These are phyloP conservation scores for Calameuta filiformis DNA, from an alignment of 2,888 invertebrate genomes.

Conservation along the genomic window DNA sequence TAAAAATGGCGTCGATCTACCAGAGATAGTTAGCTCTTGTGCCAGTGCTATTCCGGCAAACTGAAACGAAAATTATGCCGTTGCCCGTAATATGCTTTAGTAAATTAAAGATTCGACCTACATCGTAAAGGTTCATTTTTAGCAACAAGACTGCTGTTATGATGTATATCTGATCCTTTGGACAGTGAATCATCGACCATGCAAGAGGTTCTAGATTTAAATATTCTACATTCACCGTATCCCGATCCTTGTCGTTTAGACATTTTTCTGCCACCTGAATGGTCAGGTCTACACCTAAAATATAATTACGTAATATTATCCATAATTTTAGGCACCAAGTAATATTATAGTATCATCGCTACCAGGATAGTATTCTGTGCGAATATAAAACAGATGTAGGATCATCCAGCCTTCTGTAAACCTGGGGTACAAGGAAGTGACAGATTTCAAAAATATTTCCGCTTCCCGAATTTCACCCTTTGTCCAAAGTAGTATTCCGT, in stretches of 20 bases:
- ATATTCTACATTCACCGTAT: slow-evolving; percentile 15
- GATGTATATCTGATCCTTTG: slow-evolving; percentile 35
- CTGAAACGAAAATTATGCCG: slow-evolving; percentile 26
- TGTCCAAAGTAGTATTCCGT: slow-evolving; percentile 40
- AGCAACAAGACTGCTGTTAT: slow-evolving; percentile 38
- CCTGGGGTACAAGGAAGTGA: slow-evolving; percentile 44
- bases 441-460: slow-evolving; percentile 43
- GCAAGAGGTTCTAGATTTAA: slow-evolving; percentile 40
- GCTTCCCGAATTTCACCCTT: slow-evolving; percentile 39
- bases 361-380: slow-evolving; percentile 50
- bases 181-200: slow-evolving; percentile 45
- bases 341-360: background rate
- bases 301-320: background rate
- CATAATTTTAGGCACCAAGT: background rate
- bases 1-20: slow-evolving; percentile 36
- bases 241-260: slow-evolving; percentile 31
- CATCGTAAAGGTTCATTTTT: slow-evolving; percentile 46
- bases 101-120: slow-evolving; percentile 22
- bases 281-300: slow-evolving; percentile 45
- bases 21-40: slow-evolving; percentile 38
- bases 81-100: background rate
- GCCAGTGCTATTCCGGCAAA: slow-evolving; percentile 47
- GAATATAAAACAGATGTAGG: slow-evolving; percentile 47
- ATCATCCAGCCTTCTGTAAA: slow-evolving; percentile 49
- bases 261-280: slow-evolving; percentile 46